Conservation (phyloP, 2,797 vertebrate species). For the Craterocephalus amniculus region DNA sequence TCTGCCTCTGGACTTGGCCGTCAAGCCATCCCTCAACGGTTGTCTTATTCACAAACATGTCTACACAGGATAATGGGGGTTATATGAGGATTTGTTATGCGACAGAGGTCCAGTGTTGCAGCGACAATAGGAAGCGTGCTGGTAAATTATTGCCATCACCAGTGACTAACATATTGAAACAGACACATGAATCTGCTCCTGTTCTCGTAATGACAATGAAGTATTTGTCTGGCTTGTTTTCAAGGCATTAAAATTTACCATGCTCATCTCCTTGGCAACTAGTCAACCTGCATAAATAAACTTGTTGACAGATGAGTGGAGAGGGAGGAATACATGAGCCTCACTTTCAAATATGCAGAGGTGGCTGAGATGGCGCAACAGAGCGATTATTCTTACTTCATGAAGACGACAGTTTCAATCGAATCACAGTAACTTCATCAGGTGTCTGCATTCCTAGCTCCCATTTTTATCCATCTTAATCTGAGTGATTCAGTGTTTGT, state of each 20-base stretch:
- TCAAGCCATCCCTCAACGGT: slow-evolving; percentile 45
- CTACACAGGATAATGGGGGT: slow-evolving; percentile 33
- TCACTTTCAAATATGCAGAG: slow-evolving; percentile 27
- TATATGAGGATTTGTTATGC: slow-evolving; percentile 6
- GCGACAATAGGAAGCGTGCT: slow-evolving; percentile 24
- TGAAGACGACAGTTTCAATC: slow-evolving; percentile 46
- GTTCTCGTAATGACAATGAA: slow-evolving; percentile 57
- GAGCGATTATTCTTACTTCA: slow-evolving; percentile 13
- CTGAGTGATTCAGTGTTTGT: slow-evolving; percentile 50
- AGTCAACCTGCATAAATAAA: slow-evolving; percentile 69
- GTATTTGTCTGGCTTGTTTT: slow-evolving; percentile 63
- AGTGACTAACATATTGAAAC: neutral
- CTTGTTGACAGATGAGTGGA: slow-evolving; percentile 51
- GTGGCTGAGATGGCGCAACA: slow-evolving; percentile 19
- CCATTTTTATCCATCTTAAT: slow-evolving; percentile 47
- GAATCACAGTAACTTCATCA: slow-evolving; percentile 43
- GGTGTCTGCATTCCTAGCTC: slow-evolving; percentile 29
- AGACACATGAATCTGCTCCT: slow-evolving; percentile 41
- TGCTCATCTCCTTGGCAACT: slow-evolving; percentile 75
- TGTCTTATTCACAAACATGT: slow-evolving; percentile 40
- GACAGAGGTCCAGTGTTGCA: slow-evolving; percentile 23
- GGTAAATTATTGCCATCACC: neutral
- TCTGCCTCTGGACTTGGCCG: slow-evolving; percentile 32
- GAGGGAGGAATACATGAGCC: slow-evolving; percentile 1
- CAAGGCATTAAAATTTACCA: slow-evolving; percentile 72